Evolutionary conservation across 2,888 invertebrate genomes (phyloP).

Genomic region (Amiota minor): DNA sequence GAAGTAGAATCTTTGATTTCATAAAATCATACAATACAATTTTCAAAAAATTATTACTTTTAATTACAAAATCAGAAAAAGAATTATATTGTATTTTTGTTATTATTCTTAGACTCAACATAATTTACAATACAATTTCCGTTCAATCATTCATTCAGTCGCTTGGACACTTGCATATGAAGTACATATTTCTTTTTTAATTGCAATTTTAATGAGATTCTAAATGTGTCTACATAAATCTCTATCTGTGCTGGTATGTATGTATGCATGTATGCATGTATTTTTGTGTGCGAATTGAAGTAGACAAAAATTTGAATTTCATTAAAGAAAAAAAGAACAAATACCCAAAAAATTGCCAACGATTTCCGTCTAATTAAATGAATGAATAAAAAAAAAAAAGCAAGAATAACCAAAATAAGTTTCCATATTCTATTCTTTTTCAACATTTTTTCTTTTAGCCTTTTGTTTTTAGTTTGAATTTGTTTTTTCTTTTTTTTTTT

Average conservation of each 20-base stretch:
- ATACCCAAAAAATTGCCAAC: constrained; percentile 4
- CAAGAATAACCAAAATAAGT: neutral
- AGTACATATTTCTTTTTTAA: too few species aligned
- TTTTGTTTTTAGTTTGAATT: constrained; percentile 1
- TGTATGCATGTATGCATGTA: too few species aligned
- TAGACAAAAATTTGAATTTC: too few species aligned
- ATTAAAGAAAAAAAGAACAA: neutral
- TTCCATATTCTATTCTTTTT: neutral
- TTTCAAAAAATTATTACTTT: neutral
- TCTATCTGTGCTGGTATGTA: too few species aligned
- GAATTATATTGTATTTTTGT: too few species aligned
- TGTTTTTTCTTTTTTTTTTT: too few species aligned
- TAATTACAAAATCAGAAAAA: neutral
- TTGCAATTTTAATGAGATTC: too few species aligned
- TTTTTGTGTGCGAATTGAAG: too few species aligned
- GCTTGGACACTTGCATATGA: too few species aligned
- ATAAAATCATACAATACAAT: too few species aligned
- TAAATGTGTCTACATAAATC: too few species aligned
- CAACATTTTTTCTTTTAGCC: neutral
- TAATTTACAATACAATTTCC: constrained; percentile 10
- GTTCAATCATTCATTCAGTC: neutral
- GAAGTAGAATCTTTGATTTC: too few species aligned
- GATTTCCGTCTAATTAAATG: constrained; percentile 6
- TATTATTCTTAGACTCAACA: neutral
- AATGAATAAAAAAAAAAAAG: neutral